Percentiles rank a stretch among this genome's conserved stretches.
These are phyloP conservation scores for Tupaia chinensis DNA, from an alignment of 2,113 vertebrate genomes.

Conservation along the genomic window DNA sequence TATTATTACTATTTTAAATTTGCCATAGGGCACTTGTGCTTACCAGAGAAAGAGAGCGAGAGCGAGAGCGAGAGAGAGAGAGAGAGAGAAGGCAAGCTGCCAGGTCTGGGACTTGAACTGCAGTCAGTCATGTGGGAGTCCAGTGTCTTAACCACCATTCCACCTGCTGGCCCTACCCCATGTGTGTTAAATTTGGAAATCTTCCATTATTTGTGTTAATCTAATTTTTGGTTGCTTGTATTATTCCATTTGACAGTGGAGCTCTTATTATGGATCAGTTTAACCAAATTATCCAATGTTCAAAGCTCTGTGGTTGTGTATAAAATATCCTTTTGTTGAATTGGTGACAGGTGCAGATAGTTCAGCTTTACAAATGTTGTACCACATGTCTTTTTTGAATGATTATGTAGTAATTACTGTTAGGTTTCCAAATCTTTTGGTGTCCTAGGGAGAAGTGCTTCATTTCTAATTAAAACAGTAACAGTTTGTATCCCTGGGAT, in stretches of 20 bases:
- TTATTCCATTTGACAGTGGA: slow-evolving; percentile 9
- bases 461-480: slow-evolving; percentile 59
- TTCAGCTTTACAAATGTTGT: slow-evolving; percentile 53
- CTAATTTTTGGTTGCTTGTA: slow-evolving; percentile 18
- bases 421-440: slow-evolving; percentile 39
- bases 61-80: too few species aligned
- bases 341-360: slow-evolving; percentile 7
- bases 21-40: too few species aligned
- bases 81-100: too few species aligned
- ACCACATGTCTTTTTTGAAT: slow-evolving; percentile 30
- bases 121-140: too few species aligned
- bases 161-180: neutral
- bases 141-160: too few species aligned
- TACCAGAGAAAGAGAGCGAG: too few species aligned
- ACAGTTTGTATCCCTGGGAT: slow-evolving; percentile 20
- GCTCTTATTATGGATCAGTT: slow-evolving; percentile 48
- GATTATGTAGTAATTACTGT: slow-evolving; percentile 37
- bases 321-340: slow-evolving; percentile 59
- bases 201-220: slow-evolving; percentile 6
- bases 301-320: neutral
- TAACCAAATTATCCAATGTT: slow-evolving; percentile 18
- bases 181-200: neutral
- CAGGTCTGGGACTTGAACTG: too few species aligned
- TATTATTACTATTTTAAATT: too few species aligned
- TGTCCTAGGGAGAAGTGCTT: slow-evolving; percentile 45